Conservation (phyloP, 2,113 vertebrate genomes). For the Otocyon megalotis region DNA sequence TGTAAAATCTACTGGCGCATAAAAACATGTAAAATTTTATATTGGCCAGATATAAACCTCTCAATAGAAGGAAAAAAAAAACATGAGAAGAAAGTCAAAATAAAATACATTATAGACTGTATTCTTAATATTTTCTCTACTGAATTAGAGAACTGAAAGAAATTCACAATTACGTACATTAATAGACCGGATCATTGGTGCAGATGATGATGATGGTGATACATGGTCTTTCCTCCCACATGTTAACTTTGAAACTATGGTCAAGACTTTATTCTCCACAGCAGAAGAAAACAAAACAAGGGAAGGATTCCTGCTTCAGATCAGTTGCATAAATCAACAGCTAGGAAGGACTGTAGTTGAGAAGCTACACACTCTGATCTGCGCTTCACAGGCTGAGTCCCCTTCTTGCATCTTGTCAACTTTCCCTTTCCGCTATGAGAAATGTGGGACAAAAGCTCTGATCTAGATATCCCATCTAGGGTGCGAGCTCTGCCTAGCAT, state of each 20-base stretch:
- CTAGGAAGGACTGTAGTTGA: not conserved
- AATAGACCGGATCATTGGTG: not conserved
- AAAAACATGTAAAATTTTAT: constrained; percentile 23
- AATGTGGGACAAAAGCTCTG: not conserved
- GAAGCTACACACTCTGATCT: not conserved
- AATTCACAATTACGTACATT: not conserved
- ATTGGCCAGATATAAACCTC: not conserved
- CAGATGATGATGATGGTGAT: not conserved
- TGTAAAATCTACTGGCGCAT: not conserved
- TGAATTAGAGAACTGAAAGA: not conserved
- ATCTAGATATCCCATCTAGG: not conserved
- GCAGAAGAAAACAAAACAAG: not conserved
- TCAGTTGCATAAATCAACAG: not conserved
- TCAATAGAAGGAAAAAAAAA: not conserved
- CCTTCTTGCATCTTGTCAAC: not conserved
- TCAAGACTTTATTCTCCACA: not conserved
- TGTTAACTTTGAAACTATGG: not conserved
- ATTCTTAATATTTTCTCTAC: constrained; percentile 21
- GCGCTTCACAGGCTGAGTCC: not conserved
- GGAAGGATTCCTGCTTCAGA: not conserved
- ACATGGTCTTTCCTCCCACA: not conserved
- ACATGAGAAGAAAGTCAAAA: not conserved
- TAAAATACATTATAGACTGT: not conserved
- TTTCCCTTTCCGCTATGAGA: not conserved
- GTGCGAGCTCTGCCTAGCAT: not conserved